A percentile compares a stretch with the other conserved stretches of the same genome.
Conservation (phyloP, 2,113 vertebrate genomes). For the Gallinago paraguaiae region DNA sequence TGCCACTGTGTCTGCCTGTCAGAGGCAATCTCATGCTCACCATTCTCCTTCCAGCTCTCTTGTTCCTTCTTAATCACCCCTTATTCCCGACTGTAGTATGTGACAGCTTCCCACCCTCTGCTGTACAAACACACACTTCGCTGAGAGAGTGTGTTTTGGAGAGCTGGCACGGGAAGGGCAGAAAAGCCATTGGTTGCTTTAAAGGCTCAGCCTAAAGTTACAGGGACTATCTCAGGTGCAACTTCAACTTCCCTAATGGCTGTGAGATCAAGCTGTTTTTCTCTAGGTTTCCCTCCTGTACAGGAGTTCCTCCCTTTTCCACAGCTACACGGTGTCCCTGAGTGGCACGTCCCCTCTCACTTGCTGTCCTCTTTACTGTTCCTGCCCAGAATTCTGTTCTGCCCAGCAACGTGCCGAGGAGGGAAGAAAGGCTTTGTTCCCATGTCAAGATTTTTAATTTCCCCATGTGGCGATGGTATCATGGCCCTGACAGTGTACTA, state of each 20-base stretch:
- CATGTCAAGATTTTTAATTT: background rate
- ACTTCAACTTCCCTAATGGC: fast-evolving
- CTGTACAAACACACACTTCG: background rate
- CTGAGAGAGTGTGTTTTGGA: background rate
- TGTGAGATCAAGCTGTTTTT: fast-evolving
- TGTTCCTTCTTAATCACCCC: background rate
- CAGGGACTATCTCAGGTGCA: background rate
- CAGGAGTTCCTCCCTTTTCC: background rate
- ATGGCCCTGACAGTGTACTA: background rate
- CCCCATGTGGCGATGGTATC: slow-evolving; percentile 18
- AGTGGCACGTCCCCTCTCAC: fast-evolving
- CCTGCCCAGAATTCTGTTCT: background rate
- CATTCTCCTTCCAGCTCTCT: background rate
- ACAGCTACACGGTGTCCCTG: background rate
- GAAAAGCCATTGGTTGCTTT: background rate
- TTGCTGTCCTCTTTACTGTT: background rate
- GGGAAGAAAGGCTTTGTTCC: background rate
- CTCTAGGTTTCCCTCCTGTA: fast-evolving
- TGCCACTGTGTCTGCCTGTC: slow-evolving; percentile 26
- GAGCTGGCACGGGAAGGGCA: background rate
- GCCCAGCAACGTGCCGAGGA: background rate
- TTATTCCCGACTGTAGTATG: background rate
- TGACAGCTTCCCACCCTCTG: background rate
- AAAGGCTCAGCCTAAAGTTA: background rate
- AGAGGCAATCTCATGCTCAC: slow-evolving; percentile 45